These are phyloP conservation scores for Himantopus leucocephalus DNA, from an alignment of 2,113 vertebrate species.

Conservation along the genomic window DNA sequence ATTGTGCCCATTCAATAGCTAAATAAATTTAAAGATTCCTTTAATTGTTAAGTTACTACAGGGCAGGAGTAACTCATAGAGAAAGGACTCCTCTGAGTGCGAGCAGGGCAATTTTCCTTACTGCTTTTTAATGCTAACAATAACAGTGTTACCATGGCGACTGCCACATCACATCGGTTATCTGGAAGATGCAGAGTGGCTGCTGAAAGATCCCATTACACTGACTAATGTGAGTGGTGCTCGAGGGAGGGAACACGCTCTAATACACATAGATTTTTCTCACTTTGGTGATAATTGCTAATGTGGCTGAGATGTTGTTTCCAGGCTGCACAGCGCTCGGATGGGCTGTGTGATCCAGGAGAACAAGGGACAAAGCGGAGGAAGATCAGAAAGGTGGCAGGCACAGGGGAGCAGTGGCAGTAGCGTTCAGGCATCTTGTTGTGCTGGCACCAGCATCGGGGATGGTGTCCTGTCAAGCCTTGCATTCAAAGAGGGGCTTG, in stretches of 20 bases:
- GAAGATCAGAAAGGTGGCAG: background rate
- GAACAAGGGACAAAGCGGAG: background rate
- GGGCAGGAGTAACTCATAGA: background rate
- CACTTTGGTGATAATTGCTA: background rate
- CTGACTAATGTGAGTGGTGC: background rate
- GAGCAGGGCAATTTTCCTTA: slow-evolving; percentile 15
- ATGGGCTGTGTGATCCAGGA: background rate
- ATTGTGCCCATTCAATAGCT: background rate
- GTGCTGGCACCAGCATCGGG: background rate
- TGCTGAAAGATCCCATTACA: slow-evolving; percentile 35
- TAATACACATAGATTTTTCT: background rate
- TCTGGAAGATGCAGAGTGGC: slow-evolving; percentile 5
- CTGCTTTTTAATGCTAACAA: slow-evolving; percentile 25
- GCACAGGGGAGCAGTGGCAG: background rate
- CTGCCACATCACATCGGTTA: background rate
- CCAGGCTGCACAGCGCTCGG: background rate
- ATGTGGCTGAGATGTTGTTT: background rate
- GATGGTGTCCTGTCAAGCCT: background rate
- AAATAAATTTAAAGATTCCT: background rate
- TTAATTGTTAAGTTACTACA: background rate
- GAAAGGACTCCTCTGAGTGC: background rate
- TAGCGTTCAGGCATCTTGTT: background rate
- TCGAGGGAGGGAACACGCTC: background rate
- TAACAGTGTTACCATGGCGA: slow-evolving; percentile 33
- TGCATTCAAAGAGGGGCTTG: background rate